Conservation (phyloP, 2,888 invertebrate species). For the Encarsia formosa region DNA sequence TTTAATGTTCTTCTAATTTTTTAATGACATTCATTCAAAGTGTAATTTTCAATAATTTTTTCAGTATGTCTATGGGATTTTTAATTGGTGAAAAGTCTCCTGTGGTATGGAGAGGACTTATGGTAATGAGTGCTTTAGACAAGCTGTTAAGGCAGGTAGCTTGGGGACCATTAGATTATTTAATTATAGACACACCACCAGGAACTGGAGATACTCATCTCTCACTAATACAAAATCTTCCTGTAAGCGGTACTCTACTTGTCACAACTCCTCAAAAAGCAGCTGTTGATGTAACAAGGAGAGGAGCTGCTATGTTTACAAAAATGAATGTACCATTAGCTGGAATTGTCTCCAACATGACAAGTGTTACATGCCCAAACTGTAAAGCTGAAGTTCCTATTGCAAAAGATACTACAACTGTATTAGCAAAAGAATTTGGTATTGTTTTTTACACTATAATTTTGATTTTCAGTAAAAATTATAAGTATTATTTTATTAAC, state of each 20-base stretch:
- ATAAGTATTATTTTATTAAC: neutral
- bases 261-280: slow-evolving; percentile 91
- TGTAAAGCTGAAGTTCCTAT: slow-evolving; percentile 71
- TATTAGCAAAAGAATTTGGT: slow-evolving; percentile 63
- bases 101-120: slow-evolving; percentile 91
- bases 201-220: slow-evolving; percentile 95
- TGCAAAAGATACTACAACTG: slow-evolving; percentile 66
- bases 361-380: slow-evolving; percentile 69
- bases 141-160: slow-evolving; percentile 78
- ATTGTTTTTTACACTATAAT: slow-evolving; percentile 21
- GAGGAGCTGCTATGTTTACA: slow-evolving; percentile 84
- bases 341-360: slow-evolving; percentile 92
- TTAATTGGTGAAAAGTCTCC: slow-evolving; percentile 80
- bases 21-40: no score
- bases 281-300: slow-evolving; percentile 78
- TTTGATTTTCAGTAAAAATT: neutral
- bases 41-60: no score
- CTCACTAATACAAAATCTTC: slow-evolving; percentile 84
- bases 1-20: neutral
- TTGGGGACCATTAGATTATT: slow-evolving; percentile 84
- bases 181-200: slow-evolving; percentile 92
- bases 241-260: slow-evolving; percentile 79
- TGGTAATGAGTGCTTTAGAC: slow-evolving; percentile 94
- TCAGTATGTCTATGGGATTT: slow-evolving; percentile 92
- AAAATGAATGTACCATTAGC: slow-evolving; percentile 78